Base-by-base conservation (phyloP, 1,140 invertebrate genomes). In the Anthonomus grandis region DNA sequence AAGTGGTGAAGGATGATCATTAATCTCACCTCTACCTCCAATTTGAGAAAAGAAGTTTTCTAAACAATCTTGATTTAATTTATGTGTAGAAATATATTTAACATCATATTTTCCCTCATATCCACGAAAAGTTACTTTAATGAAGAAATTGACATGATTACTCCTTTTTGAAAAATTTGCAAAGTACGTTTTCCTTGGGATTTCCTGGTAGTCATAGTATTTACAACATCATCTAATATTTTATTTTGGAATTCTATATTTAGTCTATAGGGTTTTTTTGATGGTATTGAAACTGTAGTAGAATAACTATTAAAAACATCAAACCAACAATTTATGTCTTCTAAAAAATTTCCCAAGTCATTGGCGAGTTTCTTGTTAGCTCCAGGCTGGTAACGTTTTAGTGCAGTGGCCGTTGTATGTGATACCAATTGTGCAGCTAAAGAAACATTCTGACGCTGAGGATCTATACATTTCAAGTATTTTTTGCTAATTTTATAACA, bases 371-470 rank as follows among this genome's bases (percentile, higher is more conserved):
- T n/a, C 21, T 50, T 50, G 21, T 50, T 37, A 6, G 1, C 4
- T 10, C 25, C 52, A 27, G 50, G 50, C 34, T 13, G 8, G 4
- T 58, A 52, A 4, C 37, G n/a, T 53, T 39, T 22, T 4, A 59
- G 25, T 12, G 59, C 47, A 8, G 19, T 46, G 21, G 55, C 55
- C 18, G 44, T 53, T 6, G 37, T 62, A 37, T 58, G 25, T 23
- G 60, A 62, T 39, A 63, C 37, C 15, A 62, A 24, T 23, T 59
- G 19, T 10, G 50, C 60, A 15, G 60, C 60, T 15, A 62, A 39
- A 38, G n/a, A 12, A 2, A 62, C 50, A 46, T 59, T 59, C 25
- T 62, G 60, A 24, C 56, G 5, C 55, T 51, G 37, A 1, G 21
- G 4, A 34, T 12, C 21, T 38, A 45, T 38, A 50, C 39, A 50